Evolutionary conservation across 2,888 invertebrate species (phyloP), one percentile per base, ranked within the genome.

Genomic region (Auanema sp.): DNA sequence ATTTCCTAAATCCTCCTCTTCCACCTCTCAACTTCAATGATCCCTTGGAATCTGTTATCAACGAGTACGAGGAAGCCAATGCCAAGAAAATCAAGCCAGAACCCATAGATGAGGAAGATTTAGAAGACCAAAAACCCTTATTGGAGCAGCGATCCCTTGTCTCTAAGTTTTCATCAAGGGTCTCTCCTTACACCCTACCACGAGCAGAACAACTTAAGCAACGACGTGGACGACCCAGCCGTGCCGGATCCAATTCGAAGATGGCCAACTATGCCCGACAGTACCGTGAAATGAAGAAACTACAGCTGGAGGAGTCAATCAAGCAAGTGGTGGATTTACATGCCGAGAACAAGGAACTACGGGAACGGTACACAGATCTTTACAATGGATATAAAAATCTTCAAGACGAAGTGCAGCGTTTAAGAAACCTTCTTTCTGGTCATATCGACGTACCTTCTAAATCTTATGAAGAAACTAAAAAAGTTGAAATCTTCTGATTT

Each of bases 231-330:
- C 63, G 69, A 11, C 66, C 66, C 2, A 24, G 43, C 25, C 59
- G 63, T 53, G 50, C 40, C 8, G 60, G 53, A 44, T 56, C 57
- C 25, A 54, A 49, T 47, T 64, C 66, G 25, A 70, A 68, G 64
- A 62, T 62, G 58, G 70, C 70, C 14, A 51, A 62, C 14, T 70
- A 70, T 57, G 66, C 70, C 10, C 61, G 68, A 43, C 44, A 58
- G 47, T 70, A 70, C 49, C 50, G 70, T 16, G 65, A 65, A 55
- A 59, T 60, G 63, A 70, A 70, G 65, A 70, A 70, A 54, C 18
- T 51, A 50, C 51, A 66, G 41, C 43, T 63, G 12, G 49, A 42
- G 10, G 41, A 18, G 11, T 49, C 21, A 16, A 23, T 49, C 25
- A 18, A 50, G 47, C 24, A n/a, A 10, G 47, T 47, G 2, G 24